Percentiles rank a stretch among this genome's conserved stretches.
phyloP scores from a whole-genome alignment of 2,113 vertebrate species.

The Octodon degus region DNA sequence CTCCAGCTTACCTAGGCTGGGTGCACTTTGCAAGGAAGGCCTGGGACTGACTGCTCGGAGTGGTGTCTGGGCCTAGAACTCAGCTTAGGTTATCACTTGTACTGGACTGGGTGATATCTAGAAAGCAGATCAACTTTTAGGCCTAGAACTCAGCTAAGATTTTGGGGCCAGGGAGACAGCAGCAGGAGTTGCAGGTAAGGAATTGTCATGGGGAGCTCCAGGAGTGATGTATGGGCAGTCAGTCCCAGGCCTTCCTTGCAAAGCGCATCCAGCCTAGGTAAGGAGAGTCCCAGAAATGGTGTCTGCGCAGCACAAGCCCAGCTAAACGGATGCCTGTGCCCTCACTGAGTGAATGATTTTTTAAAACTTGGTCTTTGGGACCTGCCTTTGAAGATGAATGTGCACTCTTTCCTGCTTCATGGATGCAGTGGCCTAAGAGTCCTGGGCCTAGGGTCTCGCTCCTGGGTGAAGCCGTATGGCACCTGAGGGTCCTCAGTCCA shows the following conservation, averaged over 20 bases:
- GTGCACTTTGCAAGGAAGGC: not conserved
- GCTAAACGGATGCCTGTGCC: not conserved
- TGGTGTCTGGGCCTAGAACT: not conserved
- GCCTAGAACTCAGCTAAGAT: not conserved
- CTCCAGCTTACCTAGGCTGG: not conserved
- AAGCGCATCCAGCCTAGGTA: no score
- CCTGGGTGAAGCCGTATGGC: not conserved
- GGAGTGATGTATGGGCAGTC: not conserved
- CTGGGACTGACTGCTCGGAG: not conserved
- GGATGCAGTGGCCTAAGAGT: not conserved
- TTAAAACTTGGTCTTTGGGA: conserved; percentile 13
- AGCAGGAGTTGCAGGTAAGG: not conserved
- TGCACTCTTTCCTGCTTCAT: not conserved
- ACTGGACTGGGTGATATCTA: not conserved
- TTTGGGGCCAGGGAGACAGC: not conserved
- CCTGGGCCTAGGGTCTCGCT: not conserved
- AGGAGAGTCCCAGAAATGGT: no score
- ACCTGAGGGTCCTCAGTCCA: not conserved
- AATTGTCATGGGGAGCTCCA: not conserved
- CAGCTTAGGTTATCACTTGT: not conserved
- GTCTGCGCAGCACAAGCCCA: not conserved
- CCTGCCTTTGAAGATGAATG: not conserved
- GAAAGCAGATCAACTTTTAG: not conserved
- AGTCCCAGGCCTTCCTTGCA: no score
- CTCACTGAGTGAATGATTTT: not conserved